Conservation (phyloP, 2,888 invertebrate genomes). For the Ennomos erosarius region DNA sequence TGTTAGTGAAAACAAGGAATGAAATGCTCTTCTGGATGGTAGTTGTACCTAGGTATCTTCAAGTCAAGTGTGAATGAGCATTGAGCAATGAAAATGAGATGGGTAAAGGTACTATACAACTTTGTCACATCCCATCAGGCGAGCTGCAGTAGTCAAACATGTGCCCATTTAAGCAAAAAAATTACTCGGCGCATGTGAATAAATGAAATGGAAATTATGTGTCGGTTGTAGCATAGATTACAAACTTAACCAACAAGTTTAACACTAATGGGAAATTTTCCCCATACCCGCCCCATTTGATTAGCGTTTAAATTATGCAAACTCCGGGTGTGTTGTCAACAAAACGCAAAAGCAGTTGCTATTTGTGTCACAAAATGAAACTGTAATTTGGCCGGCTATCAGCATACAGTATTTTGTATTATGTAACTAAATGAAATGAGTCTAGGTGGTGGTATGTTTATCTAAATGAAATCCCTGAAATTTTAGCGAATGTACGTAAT, state of each 20-base stretch:
- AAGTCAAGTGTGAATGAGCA: no score
- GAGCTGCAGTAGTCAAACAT: no score
- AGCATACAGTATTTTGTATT: constrained; percentile 20
- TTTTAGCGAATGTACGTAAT: constrained; percentile 32
- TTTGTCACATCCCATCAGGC: no score
- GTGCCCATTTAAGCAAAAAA: no score
- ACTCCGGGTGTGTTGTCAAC: constrained; percentile 24
- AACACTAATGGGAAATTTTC: constrained; percentile 8
- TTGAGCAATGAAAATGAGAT: no score
- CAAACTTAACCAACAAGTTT: constrained; percentile 4
- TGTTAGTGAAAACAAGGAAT: no score
- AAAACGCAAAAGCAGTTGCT: constrained; percentile 24
- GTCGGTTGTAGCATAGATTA: neutral
- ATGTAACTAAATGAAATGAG: constrained; percentile 25
- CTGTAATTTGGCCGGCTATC: constrained; percentile 27
- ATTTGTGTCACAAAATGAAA: constrained; percentile 26
- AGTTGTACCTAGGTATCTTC: no score
- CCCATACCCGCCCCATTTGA: constrained; percentile 20
- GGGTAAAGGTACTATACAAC: no score
- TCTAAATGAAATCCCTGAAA: constrained; percentile 33
- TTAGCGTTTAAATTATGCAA: constrained; percentile 29
- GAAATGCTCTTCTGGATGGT: no score
- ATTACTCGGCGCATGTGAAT: no score
- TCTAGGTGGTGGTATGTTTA: constrained; percentile 25
- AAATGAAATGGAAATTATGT: neutral